phyloP scores from a whole-genome alignment of 1,140 invertebrate genomes.

The Halictus rubicundus region DNA sequence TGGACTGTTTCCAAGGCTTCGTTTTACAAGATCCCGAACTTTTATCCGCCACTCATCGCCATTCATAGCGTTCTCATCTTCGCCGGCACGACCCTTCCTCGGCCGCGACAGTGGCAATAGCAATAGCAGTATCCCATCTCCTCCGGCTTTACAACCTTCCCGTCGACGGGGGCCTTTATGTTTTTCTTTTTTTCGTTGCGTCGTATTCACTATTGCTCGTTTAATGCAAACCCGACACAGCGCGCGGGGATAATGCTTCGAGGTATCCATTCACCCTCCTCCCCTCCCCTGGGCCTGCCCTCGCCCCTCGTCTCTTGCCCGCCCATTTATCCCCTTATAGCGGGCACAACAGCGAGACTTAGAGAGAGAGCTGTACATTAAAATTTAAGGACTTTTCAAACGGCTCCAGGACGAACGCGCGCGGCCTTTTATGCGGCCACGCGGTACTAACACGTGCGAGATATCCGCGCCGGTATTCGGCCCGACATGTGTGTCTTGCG shows the following conservation, averaged over 20 bases:
- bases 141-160: conserved; percentile 55
- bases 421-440: conserved; percentile 15
- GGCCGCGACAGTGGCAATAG: conserved; percentile 44
- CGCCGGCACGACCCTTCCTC: background rate
- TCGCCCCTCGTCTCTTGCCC: conserved; percentile 35
- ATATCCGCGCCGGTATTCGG: background rate
- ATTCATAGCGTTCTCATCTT: conserved; percentile 53
- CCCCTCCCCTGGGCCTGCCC: background rate
- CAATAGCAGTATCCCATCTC: conserved; percentile 55
- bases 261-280: conserved; percentile 17
- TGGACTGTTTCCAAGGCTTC: conserved; percentile 35
- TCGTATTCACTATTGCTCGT: conserved; percentile 59
- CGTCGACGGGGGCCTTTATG: conserved; percentile 36
- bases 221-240: conserved; percentile 57
- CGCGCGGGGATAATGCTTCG: conserved; percentile 49
- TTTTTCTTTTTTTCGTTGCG: conserved; percentile 32
- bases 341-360: conserved; percentile 53
- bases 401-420: conserved; percentile 41
- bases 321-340: background rate
- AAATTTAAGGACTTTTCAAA: conserved; percentile 65
- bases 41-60: conserved; percentile 45
- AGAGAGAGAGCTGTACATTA: conserved; percentile 52
- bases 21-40: conserved; percentile 15
- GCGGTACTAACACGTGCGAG: conserved; percentile 18
- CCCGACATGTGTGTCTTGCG: background rate